phyloP scores from a whole-genome alignment of 2,888 invertebrate genomes.

The Megamerina dolium region DNA sequence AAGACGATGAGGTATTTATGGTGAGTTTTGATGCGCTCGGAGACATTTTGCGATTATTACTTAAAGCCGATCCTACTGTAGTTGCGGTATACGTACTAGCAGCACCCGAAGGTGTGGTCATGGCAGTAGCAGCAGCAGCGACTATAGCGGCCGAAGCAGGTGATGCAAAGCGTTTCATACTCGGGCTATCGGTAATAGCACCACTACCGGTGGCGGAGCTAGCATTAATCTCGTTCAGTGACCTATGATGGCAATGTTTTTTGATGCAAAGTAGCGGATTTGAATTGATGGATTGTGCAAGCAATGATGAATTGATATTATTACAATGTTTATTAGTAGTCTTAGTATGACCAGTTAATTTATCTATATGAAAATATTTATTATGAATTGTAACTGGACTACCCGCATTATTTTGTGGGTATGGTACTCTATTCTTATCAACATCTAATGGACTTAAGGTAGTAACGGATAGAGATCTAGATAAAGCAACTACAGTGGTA shows the following conservation, averaged over 20 bases:
- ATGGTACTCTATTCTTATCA: no score
- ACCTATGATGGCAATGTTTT: conserved; percentile 36
- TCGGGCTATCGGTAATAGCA: conserved; percentile 33
- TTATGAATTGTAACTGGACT: background rate
- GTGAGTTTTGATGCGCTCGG: conserved; percentile 54
- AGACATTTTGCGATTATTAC: conserved; percentile 52
- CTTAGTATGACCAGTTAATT: background rate
- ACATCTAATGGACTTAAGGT: background rate
- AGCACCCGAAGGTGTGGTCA: conserved; percentile 25
- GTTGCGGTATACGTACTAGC: conserved; percentile 14
- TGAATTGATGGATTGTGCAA: conserved; percentile 47
- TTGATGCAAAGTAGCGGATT: conserved; percentile 36
- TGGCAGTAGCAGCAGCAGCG: conserved; percentile 7
- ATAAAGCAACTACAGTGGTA: no score
- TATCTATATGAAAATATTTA: no score
- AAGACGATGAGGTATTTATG: background rate
- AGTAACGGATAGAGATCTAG: background rate
- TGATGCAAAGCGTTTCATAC: conserved; percentile 31
- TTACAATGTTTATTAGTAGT: conserved; percentile 34
- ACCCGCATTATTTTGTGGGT: background rate
- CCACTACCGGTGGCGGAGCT: conserved; percentile 26
- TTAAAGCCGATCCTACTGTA: conserved; percentile 53
- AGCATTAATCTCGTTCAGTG: conserved; percentile 34
- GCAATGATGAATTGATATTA: conserved; percentile 45
- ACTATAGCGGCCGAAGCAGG: conserved; percentile 27